Conservation (phyloP, 2,888 invertebrate species). For the Drosophila subquinaria region DNA sequence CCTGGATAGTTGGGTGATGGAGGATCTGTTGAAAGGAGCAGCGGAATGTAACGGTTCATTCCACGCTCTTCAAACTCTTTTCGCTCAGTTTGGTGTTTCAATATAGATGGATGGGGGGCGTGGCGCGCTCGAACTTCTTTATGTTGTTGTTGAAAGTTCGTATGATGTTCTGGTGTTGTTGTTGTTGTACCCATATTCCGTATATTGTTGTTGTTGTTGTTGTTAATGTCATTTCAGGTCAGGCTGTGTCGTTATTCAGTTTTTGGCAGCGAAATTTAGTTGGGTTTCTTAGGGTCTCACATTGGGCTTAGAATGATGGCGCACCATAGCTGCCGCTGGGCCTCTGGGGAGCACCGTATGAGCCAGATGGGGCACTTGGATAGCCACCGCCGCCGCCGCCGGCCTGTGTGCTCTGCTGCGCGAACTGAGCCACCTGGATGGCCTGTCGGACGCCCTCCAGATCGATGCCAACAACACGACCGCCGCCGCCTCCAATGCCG, state of each 20-base stretch:
- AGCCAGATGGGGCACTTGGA: conserved; percentile 87
- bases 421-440: conserved; percentile 94
- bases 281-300: conserved; percentile 18
- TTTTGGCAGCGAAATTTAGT: conserved; percentile 71
- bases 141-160: conserved; percentile 13
- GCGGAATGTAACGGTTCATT: conserved; percentile 26
- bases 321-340: conserved; percentile 91
- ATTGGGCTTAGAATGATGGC: conserved; percentile 82
- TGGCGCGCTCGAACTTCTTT: conserved; percentile 41
- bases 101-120: conserved; percentile 30
- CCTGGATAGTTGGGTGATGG: conserved; percentile 22
- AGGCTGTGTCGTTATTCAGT: conserved; percentile 48
- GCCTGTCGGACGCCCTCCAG: conserved; percentile 94
- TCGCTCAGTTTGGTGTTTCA: conserved; percentile 41
- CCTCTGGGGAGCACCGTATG: conserved; percentile 88
- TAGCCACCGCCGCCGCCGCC: conserved; percentile 85
- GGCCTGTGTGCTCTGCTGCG: conserved; percentile 88
- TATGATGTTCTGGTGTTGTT: conserved; percentile 4
- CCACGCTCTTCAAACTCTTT: conserved; percentile 54
- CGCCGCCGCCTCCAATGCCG: conserved; percentile 72
- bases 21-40: conserved; percentile 15
- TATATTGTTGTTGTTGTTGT: conserved; percentile 44
- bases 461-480: conserved; percentile 92
- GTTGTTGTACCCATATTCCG: conserved; percentile 43
- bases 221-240: conserved; percentile 41